Percentiles rank a stretch among this genome's conserved stretches.
These are phyloP conservation scores for Anolis sagrei DNA, from an alignment of 2,113 vertebrate genomes.

Conservation along the genomic window DNA sequence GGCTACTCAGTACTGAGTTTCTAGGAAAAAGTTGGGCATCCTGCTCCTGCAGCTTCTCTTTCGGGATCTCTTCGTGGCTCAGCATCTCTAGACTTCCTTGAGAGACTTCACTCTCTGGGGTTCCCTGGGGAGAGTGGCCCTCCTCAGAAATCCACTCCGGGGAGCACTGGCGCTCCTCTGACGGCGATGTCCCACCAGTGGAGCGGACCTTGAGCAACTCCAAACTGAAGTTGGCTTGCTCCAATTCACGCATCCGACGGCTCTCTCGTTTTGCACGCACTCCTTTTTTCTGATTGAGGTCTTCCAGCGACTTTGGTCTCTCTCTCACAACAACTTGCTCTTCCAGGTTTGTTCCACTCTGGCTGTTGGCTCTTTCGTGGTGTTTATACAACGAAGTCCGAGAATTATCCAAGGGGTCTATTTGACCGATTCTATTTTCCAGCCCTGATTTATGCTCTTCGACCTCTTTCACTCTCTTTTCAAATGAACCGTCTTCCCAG, in stretches of 20 bases:
- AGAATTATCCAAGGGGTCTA: conserved; percentile 58
- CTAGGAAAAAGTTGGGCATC: conserved; percentile 40
- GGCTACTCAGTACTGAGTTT: conserved; percentile 58
- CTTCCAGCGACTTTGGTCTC: conserved; percentile 83
- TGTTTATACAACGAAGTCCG: conserved; percentile 50
- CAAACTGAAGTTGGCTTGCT: conserved; percentile 96
- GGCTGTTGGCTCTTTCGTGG: conserved; percentile 73
- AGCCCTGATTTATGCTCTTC: conserved; percentile 69
- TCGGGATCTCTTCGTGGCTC: conserved; percentile 82
- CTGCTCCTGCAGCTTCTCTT: conserved; percentile 72
- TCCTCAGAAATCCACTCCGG: conserved; percentile 82
- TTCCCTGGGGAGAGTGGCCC: conserved; percentile 84
- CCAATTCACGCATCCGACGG: conserved; percentile 93
- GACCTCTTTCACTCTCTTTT: conserved; percentile 77
- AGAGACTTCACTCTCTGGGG: conserved; percentile 93
- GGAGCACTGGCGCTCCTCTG: conserved; percentile 89
- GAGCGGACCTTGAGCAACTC: conserved; percentile 94
- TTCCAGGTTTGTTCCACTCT: conserved; percentile 67
- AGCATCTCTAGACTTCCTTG: conserved; percentile 92
- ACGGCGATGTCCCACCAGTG: conserved; percentile 83
- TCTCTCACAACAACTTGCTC: conserved; percentile 82
- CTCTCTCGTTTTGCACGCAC: conserved; percentile 93
- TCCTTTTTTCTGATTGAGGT: conserved; percentile 88
- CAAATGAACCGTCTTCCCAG: conserved; percentile 85
- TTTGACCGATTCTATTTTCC: conserved; percentile 60